Base-by-base conservation (phyloP, 2,113 vertebrate species). In the Pachycephala philippinensis region DNA sequence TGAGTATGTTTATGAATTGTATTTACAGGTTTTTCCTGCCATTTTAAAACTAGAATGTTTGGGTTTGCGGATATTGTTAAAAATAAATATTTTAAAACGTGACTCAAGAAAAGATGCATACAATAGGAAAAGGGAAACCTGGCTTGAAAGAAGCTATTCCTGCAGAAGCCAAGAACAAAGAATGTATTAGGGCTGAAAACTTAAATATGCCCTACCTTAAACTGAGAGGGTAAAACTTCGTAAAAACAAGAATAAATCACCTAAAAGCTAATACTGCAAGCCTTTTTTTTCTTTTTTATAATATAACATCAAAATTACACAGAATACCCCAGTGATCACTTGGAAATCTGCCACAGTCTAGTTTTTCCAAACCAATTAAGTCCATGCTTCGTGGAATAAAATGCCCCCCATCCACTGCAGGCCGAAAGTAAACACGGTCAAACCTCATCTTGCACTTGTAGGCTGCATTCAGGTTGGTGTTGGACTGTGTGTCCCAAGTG, bases 271-370 rank as follows among this genome's bases (percentile, higher is more conserved):
- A 45, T 5, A 21, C 39, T 2, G 20, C 1, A 27, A 61, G 14
- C 15, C 5, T 59, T 37, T 47, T 47, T 45, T 26, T 47, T 15
- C 9, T 26, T 56, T 75, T 66, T 87, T 63, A 98, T 12, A 98
- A 24, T 77, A 98, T 93, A 33, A 98, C 39, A 92, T 98, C 94
- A 78, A 99, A 98, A 75, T 94, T 98, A 84, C 99, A 99, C 70
- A 99, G 98, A 72, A 99, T 97, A 52, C 99, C 99, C 99, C 99
- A 99, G 97, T 99, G 99, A 95, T 99, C 99, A 80, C 99, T 99
- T 17, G 98, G 98, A 95, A 98, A 99, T 76, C 98, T 98, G 8
- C 99, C 98, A 96, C 99, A 99, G 91, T 99, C 98, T 71, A 99
- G 96, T 95, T 99, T 99, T 90, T 99, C 99, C 93, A 98, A 90